These are phyloP conservation scores for Salvelinus namaycush DNA, from an alignment of 2,113 vertebrate genomes.

Conservation along the genomic window DNA sequence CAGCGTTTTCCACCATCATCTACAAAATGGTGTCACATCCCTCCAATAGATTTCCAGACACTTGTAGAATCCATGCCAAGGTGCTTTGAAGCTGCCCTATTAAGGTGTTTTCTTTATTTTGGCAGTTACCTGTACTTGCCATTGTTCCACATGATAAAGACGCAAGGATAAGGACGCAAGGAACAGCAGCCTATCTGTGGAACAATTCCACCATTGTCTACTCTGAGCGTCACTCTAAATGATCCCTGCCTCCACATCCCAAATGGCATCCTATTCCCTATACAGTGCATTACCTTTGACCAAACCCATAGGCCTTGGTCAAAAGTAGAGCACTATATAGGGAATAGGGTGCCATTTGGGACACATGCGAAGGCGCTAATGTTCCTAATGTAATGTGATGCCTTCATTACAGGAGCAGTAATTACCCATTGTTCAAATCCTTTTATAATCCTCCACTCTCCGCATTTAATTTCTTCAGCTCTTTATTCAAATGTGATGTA, in stretches of 20 bases:
- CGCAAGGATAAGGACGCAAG: background rate
- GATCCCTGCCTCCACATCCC: no score
- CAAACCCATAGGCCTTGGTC: no score
- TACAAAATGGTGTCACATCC: no score
- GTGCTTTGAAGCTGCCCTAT: no score
- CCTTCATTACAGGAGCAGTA: constrained; percentile 2
- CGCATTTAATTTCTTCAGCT: background rate
- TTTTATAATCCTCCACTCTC: background rate
- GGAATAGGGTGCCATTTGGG: no score
- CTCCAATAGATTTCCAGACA: no score
- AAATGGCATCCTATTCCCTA: no score
- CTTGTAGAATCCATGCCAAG: no score
- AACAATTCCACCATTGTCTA: constrained; percentile 16
- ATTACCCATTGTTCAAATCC: background rate
- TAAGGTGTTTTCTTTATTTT: no score
- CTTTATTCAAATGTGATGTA: background rate
- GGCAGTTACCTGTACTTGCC: constrained; percentile 5
- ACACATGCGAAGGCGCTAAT: background rate
- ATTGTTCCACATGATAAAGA: constrained; percentile 24
- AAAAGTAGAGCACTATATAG: no score
- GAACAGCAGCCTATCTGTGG: constrained; percentile 8
- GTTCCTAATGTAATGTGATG: background rate
- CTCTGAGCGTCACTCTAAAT: background rate
- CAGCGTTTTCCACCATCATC: no score
- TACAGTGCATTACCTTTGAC: no score